phyloP scores from a whole-genome alignment of 2,113 vertebrate genomes.

The Mustela nigripes region DNA sequence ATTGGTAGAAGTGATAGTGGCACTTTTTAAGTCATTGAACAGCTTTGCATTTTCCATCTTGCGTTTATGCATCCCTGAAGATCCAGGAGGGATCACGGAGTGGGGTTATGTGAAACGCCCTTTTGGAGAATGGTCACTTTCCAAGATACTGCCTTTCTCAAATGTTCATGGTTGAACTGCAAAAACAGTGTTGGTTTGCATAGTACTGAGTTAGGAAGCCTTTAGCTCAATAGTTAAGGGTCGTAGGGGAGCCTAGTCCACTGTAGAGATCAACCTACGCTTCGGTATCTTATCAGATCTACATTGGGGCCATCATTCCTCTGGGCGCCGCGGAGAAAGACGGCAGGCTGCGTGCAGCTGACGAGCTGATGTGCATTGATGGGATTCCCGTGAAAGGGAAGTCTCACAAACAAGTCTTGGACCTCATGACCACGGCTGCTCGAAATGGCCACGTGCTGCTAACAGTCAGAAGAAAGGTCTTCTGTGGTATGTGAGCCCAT shows the following conservation, averaged over 20 bases:
- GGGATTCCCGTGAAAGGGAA: constrained; percentile 96
- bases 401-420: constrained; percentile 98
- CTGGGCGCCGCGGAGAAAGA: constrained; percentile 97
- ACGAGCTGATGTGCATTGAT: constrained; percentile 98
- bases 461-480: constrained; percentile 94
- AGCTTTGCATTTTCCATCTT: neutral
- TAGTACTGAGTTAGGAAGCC: neutral
- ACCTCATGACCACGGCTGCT: constrained; percentile 97
- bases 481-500: constrained; percentile 89
- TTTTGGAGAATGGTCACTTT: neutral
- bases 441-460: constrained; percentile 97
- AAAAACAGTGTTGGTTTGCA: neutral
- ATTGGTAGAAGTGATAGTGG: neutral
- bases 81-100: neutral
- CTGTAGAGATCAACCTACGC: neutral
- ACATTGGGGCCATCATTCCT: constrained; percentile 98
- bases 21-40: neutral
- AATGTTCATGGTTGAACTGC: neutral
- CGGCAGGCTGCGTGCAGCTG: constrained; percentile 95
- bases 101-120: neutral
- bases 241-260: neutral
- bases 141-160: neutral
- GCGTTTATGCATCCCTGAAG: neutral
- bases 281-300: constrained; percentile 90
- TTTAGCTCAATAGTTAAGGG: neutral